Percentiles rank a stretch among this genome's conserved stretches.
Evolutionary conservation across 30 jellyfish, hydroid and myxozoan genomes (phyloP).

Genomic region (Pelagia noctiluca): DNA sequence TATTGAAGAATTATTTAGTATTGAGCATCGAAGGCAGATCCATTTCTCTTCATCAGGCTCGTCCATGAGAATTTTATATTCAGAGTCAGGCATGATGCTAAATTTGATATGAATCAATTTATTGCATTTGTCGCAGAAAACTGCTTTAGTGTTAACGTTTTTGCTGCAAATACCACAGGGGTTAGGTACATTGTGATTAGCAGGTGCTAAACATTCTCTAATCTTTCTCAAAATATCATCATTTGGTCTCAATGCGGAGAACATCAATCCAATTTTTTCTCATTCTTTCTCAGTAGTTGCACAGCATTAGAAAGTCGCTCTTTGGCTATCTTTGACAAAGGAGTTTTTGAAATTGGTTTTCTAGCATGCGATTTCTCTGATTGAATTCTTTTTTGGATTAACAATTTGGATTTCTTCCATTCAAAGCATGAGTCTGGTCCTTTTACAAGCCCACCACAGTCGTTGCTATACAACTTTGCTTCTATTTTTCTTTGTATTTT

Average conservation of each 20-base stretch:
- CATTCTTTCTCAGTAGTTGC: not conserved
- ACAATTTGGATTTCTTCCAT: not conserved
- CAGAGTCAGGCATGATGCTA: constrained; percentile 16
- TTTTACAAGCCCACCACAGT: not conserved
- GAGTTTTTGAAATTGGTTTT: not conserved
- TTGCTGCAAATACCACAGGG: constrained; percentile 26
- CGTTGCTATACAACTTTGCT: not conserved
- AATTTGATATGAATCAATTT: constrained; percentile 36
- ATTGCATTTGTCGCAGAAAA: constrained; percentile 13
- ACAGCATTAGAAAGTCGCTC: constrained; percentile 1
- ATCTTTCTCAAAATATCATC: not conserved
- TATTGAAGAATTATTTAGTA: too few relatives aligned
- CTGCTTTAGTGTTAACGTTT: not conserved
- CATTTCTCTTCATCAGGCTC: too few relatives aligned
- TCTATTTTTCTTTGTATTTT: not conserved
- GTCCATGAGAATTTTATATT: too few relatives aligned
- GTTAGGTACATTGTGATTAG: not conserved
- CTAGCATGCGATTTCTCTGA: constrained; percentile 1
- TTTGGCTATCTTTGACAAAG: constrained; percentile 1
- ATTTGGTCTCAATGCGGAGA: not conserved
- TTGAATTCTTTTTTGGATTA: not conserved
- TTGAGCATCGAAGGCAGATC: too few relatives aligned
- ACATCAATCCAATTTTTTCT: too few relatives aligned
- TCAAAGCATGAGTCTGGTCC: constrained; percentile 5
- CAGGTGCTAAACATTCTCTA: not conserved